phyloP scores from a whole-genome alignment of 2,113 vertebrate genomes.

The Rhabdornis inornatus region DNA sequence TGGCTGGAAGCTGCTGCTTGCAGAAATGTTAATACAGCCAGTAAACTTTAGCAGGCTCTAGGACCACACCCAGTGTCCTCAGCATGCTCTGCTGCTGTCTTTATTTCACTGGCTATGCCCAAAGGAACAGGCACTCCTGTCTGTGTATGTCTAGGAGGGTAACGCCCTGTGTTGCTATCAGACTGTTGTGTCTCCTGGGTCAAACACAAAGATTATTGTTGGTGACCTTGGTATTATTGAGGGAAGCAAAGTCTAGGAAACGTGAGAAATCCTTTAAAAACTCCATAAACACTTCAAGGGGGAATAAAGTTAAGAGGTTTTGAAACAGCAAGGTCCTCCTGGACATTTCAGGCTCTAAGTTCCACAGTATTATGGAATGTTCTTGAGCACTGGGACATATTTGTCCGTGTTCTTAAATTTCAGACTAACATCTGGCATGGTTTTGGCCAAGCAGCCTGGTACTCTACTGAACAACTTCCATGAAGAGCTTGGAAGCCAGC shows the following conservation, averaged over 20 bases:
- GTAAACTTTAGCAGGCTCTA: neutral
- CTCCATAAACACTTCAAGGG: neutral
- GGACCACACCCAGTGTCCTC: neutral
- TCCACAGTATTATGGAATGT: neutral
- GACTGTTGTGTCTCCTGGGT: neutral
- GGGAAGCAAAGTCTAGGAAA: neutral
- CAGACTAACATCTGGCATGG: neutral
- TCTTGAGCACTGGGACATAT: neutral
- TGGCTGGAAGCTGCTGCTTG: neutral
- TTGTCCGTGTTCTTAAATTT: neutral
- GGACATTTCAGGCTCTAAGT: neutral
- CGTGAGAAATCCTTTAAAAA: rapidly evolving
- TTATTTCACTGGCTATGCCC: neutral
- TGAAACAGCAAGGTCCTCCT: neutral
- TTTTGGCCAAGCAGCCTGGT: neutral
- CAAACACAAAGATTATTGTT: neutral
- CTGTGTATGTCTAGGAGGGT: neutral
- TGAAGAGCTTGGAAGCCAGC: neutral
- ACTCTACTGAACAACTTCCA: neutral
- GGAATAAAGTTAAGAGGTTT: neutral
- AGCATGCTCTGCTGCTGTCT: neutral
- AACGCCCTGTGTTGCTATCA: neutral
- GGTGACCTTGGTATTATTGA: neutral
- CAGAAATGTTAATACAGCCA: neutral
- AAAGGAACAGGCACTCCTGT: neutral